Percentiles rank a stretch among this genome's conserved stretches.
Evolutionary conservation across 1,140 invertebrate species (phyloP).

Genomic region (Drosophila ficusphila): DNA sequence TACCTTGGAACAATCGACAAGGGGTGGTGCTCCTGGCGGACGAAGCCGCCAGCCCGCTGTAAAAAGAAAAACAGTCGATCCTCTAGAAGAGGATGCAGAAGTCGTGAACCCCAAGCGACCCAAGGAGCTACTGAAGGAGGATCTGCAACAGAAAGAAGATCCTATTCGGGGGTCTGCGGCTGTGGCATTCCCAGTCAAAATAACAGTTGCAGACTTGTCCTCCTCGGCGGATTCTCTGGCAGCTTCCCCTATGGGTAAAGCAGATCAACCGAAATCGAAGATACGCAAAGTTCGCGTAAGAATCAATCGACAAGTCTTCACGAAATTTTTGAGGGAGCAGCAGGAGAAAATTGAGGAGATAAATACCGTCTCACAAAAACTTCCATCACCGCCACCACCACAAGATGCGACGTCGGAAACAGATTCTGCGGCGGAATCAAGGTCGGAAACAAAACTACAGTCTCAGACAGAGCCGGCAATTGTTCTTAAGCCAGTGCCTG

Average conservation of each 20-base stretch:
- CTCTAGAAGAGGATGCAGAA: background rate
- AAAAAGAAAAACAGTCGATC: constrained; percentile 10
- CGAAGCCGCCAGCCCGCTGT: background rate
- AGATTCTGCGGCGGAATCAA: constrained; percentile 5
- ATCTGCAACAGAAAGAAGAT: background rate
- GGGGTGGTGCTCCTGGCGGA: background rate
- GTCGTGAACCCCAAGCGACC: background rate
- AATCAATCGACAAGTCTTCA: constrained; percentile 29
- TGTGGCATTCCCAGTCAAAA: constrained; percentile 57
- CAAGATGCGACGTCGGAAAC: background rate
- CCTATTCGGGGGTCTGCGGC: background rate
- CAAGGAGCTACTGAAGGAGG: background rate
- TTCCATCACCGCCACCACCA: background rate
- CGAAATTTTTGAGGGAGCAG: constrained; percentile 12
- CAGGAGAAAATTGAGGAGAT: background rate
- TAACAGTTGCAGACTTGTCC: constrained; percentile 28
- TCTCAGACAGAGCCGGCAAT: background rate
- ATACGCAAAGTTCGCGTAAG: constrained; percentile 27
- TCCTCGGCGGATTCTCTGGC: background rate
- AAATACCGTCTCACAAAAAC: background rate
- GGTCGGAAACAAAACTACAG: background rate
- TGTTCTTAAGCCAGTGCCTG: background rate
- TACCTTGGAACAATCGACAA: background rate
- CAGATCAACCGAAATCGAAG: background rate
- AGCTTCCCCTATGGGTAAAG: background rate